Evolutionary conservation across 1,140 invertebrate species (phyloP).

Genomic region (Lanistes nyassanus): DNA sequence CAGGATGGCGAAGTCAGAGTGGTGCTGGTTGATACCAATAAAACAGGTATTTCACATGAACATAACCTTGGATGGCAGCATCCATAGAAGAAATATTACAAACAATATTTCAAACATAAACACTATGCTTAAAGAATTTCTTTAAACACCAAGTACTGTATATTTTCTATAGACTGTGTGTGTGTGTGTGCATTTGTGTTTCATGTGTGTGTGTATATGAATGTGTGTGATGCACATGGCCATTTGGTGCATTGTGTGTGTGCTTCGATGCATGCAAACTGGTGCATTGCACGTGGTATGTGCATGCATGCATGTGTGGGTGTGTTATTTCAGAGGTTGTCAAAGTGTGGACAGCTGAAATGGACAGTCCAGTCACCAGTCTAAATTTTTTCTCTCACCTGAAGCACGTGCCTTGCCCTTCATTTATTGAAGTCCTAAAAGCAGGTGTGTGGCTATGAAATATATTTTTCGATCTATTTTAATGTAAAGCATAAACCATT

Average conservation of each 20-base stretch:
- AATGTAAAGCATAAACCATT: no score
- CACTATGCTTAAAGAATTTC: not conserved
- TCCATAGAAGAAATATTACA: not conserved
- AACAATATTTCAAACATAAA: not conserved
- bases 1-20: constrained; percentile 74
- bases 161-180: not conserved
- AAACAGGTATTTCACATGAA: constrained; percentile 49
- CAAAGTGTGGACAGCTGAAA: constrained; percentile 69
- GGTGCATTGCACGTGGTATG: not conserved
- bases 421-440: constrained; percentile 23
- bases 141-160: not conserved
- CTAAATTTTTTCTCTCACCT: constrained; percentile 70
- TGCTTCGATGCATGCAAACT: not conserved
- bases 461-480: no score
- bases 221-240: not conserved
- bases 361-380: constrained; percentile 73
- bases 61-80: not conserved
- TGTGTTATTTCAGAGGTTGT: constrained; percentile 63
- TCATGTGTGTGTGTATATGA: not conserved
- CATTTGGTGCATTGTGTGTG: not conserved
- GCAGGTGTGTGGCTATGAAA: constrained; percentile 8
- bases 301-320: constrained; percentile 64
- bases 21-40: constrained; percentile 69
- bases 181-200: not conserved
- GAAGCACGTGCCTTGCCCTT: constrained; percentile 43